Evolutionary conservation across 2,888 invertebrate species (phyloP).

Genomic region (Eurytoma adleriae): DNA sequence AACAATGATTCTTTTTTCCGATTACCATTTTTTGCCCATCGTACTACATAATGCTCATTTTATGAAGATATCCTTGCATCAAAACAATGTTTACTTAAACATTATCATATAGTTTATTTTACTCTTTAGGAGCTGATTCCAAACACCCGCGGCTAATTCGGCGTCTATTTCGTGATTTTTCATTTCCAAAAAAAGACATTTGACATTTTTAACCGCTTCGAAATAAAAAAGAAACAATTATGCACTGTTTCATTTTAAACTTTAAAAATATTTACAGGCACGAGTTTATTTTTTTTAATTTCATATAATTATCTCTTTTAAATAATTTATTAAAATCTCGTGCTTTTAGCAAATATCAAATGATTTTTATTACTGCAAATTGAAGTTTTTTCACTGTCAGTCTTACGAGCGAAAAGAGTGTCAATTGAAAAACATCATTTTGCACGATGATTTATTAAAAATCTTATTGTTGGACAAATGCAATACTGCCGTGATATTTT

Average conservation of each 20-base stretch:
- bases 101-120: constrained; percentile 45
- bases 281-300: constrained; percentile 38
- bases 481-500: constrained; percentile 61
- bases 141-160: constrained; percentile 41
- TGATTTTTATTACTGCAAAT: constrained; percentile 30
- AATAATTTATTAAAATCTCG: constrained; percentile 38
- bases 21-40: constrained; percentile 25
- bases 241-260: constrained; percentile 34
- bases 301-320: constrained; percentile 41
- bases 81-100: constrained; percentile 49
- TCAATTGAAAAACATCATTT: constrained; percentile 27
- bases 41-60: constrained; percentile 38
- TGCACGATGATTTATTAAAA: background rate
- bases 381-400: constrained; percentile 15
- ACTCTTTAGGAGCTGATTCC: constrained; percentile 30
- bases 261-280: constrained; percentile 52
- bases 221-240: constrained; percentile 23
- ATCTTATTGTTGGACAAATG: constrained; percentile 62
- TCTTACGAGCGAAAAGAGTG: constrained; percentile 3
- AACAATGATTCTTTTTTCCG: constrained; percentile 37
- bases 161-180: constrained; percentile 43
- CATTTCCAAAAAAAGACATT: constrained; percentile 32
- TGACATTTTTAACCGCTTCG: constrained; percentile 5
- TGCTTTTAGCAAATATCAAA: constrained; percentile 6
- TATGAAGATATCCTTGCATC: constrained; percentile 38